Evolutionary conservation across 2,888 invertebrate genomes (phyloP).

Genomic region (Acleris laterana): DNA sequence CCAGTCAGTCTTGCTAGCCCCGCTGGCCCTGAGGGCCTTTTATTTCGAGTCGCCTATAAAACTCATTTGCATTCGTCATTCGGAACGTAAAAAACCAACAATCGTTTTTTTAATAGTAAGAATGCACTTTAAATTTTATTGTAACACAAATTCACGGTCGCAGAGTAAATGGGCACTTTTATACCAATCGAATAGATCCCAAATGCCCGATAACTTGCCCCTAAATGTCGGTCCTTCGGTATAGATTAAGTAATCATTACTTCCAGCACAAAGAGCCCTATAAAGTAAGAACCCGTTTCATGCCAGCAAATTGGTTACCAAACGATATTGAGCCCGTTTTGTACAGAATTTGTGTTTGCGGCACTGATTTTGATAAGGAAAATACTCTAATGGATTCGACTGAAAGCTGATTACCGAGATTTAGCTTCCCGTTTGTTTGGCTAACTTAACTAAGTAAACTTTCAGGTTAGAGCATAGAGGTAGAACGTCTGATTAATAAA

Average conservation of each 20-base stretch:
- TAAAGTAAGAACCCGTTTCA: conserved; percentile 3
- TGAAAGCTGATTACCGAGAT: conserved; percentile 32
- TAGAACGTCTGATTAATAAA: not conserved
- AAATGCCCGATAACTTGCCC: conserved; percentile 5
- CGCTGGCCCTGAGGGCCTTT: too few species aligned
- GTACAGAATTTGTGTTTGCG: too few species aligned
- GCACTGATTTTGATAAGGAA: conserved; percentile 9
- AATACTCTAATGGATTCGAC: conserved; percentile 28
- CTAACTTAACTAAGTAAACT: conserved; percentile 28
- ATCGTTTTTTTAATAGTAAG: not conserved
- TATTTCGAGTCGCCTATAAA: too few species aligned
- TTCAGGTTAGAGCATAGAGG: conserved; percentile 20
- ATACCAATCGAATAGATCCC: conserved; percentile 2
- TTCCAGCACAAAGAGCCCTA: not conserved
- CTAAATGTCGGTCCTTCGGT: conserved; percentile 4
- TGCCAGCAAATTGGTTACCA: too few species aligned
- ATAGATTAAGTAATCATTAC: conserved; percentile 7
- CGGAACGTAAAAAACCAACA: too few species aligned
- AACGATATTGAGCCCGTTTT: too few species aligned
- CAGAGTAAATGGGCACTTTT: not conserved
- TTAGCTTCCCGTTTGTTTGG: conserved; percentile 27
- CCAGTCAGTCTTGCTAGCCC: too few species aligned
- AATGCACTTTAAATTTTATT: not conserved
- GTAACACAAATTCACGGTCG: not conserved
- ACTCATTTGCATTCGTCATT: too few species aligned